A percentile compares a stretch with the other conserved stretches of the same genome.
Evolutionary conservation across 2,888 invertebrate genomes (phyloP).

Genomic region (Alitta virens): DNA sequence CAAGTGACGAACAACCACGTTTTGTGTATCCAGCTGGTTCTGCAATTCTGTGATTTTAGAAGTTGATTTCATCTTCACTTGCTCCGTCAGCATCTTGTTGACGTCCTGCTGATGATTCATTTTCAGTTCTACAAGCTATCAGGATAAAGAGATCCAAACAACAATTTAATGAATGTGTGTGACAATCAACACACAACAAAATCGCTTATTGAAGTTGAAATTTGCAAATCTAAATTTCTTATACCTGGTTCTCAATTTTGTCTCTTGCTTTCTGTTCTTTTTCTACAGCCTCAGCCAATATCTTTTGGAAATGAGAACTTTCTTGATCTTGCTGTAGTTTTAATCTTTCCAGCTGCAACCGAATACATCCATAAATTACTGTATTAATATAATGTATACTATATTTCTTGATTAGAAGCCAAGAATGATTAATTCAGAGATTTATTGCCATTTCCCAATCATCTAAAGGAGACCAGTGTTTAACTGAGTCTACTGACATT

Average conservation of each 20-base stretch:
- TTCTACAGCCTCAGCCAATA: slow-evolving; percentile 45
- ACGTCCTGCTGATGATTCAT: slow-evolving; percentile 47
- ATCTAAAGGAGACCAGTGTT: too few species aligned
- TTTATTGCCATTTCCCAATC: too few species aligned
- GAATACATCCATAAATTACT: too few species aligned
- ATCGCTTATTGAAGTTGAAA: too few species aligned
- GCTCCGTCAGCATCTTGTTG: slow-evolving; percentile 41
- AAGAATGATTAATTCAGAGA: too few species aligned
- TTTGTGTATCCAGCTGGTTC: slow-evolving; percentile 49
- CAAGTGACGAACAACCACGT: slow-evolving; percentile 50
- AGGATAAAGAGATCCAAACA: background rate
- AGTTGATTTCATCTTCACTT: slow-evolving; percentile 45
- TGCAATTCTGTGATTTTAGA: slow-evolving; percentile 47
- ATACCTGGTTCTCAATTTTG: slow-evolving; percentile 20
- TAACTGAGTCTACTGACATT: too few species aligned
- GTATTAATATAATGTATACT: too few species aligned
- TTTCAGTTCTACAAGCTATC: slow-evolving; percentile 39
- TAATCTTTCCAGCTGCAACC: slow-evolving; percentile 38
- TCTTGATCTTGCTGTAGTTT: slow-evolving; percentile 35
- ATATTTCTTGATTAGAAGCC: too few species aligned
- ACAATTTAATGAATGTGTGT: too few species aligned
- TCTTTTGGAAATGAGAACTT: slow-evolving; percentile 40
- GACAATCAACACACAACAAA: too few species aligned
- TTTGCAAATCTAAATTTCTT: too few species aligned
- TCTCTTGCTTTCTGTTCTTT: slow-evolving; percentile 38